Base-by-base conservation (phyloP, 2,888 invertebrate genomes). In the Xestia ashworthii region DNA sequence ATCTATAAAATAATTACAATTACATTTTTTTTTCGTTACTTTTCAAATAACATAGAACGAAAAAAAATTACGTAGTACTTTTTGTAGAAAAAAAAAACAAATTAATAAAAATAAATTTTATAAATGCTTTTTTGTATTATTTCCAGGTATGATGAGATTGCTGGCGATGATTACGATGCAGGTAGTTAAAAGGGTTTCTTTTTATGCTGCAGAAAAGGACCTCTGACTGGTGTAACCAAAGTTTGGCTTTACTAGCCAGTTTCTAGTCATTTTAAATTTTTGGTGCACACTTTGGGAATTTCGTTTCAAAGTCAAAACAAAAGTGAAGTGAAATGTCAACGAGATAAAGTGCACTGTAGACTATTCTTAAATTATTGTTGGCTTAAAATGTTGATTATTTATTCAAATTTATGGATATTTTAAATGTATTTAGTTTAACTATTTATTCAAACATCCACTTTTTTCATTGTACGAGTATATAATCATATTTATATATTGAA, bases 201-300 rank as follows among this genome's bases (percentile, higher is more conserved):
- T 41, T 55, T 5, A 0, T 46, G 12, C 3, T 48, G 5, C 0
- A 19, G 6, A 1, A 41, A 58, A 22, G 4, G 8, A n/a, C 22
- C 1, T 16, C 46, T 25, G 12, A 50, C 41, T 8, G 9, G 16
- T n/a, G 12, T 25, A 38, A 25, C n/a, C 5, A 48, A 8, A 14
- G 38, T 19, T 62, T 6, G 22, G 9, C 3, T 19, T 25, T 25
- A 48, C 0, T 6, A n/a, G 19, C 14, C 44, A 25, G 32, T 32
- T 46, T 44, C 64, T 65, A 66, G 78, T 78, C 74, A 76, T 41
- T 78, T 46, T 46, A 38, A 53, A 65, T 41, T 44, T 12, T 44
- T 65, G 8, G 8, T 16, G n/a, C 14, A n/a, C 41, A 22, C 38
- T 64, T n/a, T 65, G 14, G 41, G 12, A 65, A 44, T 44, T 44